A percentile compares a stretch with the other conserved stretches of the same genome.
Conservation (phyloP, 2,797 vertebrate genomes). For the Acropternis orthonyx region DNA sequence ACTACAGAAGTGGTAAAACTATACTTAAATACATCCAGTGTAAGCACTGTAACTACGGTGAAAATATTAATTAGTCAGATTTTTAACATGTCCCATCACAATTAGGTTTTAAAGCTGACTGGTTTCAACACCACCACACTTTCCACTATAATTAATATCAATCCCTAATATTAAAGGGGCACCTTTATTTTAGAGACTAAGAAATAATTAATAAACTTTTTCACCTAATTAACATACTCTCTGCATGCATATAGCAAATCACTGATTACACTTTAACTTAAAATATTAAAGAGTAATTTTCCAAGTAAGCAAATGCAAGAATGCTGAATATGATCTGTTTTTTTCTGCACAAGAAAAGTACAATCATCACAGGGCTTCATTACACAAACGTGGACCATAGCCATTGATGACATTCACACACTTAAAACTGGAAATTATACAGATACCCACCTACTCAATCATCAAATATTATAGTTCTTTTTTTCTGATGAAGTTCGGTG, state of each 20-base stretch:
- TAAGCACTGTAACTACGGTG: not conserved
- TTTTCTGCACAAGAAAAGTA: not conserved
- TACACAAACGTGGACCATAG: not conserved
- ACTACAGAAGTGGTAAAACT: not conserved
- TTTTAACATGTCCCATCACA: not conserved
- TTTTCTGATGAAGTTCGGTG: not conserved
- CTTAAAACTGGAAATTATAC: not conserved
- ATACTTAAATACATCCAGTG: not conserved
- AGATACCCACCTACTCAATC: not conserved
- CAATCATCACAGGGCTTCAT: not conserved
- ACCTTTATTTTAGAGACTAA: not conserved
- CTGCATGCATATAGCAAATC: not conserved
- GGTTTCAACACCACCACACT: not conserved
- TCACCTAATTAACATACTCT: not conserved
- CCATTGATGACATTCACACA: accelerated
- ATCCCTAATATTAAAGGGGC: not conserved
- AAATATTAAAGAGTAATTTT: not conserved
- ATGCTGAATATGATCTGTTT: not conserved
- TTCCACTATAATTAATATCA: not conserved
- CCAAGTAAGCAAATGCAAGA: not conserved
- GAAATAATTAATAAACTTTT: not conserved
- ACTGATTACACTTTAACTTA: not conserved
- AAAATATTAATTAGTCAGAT: not conserved
- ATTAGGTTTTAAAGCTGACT: not conserved
- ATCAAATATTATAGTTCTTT: not conserved